Evolutionary conservation across 2,797 vertebrate species (phyloP), one percentile per base, ranked within the genome.

Genomic region (Alfaro cultratus): DNA sequence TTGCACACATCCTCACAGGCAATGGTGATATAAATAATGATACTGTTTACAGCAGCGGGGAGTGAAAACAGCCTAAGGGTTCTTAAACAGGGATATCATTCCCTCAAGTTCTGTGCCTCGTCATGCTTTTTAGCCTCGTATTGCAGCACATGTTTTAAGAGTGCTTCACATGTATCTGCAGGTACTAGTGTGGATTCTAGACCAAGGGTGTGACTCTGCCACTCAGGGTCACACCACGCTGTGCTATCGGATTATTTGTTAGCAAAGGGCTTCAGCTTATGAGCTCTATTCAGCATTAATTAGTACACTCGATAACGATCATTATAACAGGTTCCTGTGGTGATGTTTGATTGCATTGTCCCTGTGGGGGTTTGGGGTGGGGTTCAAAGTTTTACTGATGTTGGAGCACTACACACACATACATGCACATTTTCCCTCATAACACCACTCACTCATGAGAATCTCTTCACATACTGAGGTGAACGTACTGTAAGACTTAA

Each of bases 281-380:
- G 49, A 95, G 90, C 93, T 94, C 93, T 87, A 88, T 92, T 93
- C 71, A 74, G 84, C 92, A 95, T 96, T 96, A 96, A 97, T 97
- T 96, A 97, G 96, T 90, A 51, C 91, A 93, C 80, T 95, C 93
- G 94, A 93, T 96, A 96, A 96, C 94, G 95, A 97, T 97, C 96
- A 96, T 97, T 97, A 96, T 92, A 93, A 92, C 96, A 88, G 86
- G 95, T 96, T 96, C 95, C 93, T 83, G 94, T 80, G 89, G 96
- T 81, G 86, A 95, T 80, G 86, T 96, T 94, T 96, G 96, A 96
- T 96, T 94, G 96, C 95, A 46, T 93, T 92, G 92, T 95, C 90
- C 53, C 92, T 62, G 95, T 87, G 80, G 87, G 92, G 92, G 93
- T 91, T 51, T 47, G 26, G 53, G 67, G 1, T 29, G 76, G 0